Evolutionary conservation across 2,888 invertebrate species (phyloP), one percentile per base, ranked within the genome.

Genomic region (Lasius fuliginosus): DNA sequence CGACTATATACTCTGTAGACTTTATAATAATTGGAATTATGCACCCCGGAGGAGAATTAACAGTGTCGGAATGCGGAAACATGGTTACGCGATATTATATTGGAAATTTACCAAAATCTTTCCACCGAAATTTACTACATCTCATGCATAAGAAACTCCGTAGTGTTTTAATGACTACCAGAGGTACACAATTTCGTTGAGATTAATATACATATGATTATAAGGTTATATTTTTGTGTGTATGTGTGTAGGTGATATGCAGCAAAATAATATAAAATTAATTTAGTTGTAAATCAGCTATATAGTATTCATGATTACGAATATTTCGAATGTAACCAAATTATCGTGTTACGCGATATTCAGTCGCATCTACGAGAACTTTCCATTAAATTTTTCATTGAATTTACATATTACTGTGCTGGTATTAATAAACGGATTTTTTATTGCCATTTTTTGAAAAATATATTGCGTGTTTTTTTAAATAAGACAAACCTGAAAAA

Each of bases 11-110:
- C 36, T 60, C 60, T 36, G 60, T 60, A 18, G 46, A 60, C 79
- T 60, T 81, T 81, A 81, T 81, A 73, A 81, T 81, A 81, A 81
- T 81, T 71, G 60, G 46, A 81, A 23, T 81, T 81, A 73, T 81
- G 49, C 79, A 18, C 60, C 60, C 60, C 73, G 33, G 73, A 60
- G 60, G 73, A 62, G 73, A 73, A 73, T 81, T 73, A 73, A 73
- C 33, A 60, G 8, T 46, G 27, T 60, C 3, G 60, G 73, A 60
- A 71, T 60, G 46, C 42, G 58, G 23, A 58, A 58, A 42, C 30
- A 18, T n/a, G 8, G 56, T 40, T 56, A 58, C n/a, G 40, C n/a
- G 69, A 42, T 71, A 69, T 60, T 12, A 23, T 53, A 5, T 30
- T 18, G 60, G 46, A 33, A 65, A 49, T 73, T 73, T 56, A n/a